Evolutionary conservation across 2,797 vertebrate species (phyloP), one percentile per base, ranked within the genome.

Genomic region (Phoebastria nigripes): DNA sequence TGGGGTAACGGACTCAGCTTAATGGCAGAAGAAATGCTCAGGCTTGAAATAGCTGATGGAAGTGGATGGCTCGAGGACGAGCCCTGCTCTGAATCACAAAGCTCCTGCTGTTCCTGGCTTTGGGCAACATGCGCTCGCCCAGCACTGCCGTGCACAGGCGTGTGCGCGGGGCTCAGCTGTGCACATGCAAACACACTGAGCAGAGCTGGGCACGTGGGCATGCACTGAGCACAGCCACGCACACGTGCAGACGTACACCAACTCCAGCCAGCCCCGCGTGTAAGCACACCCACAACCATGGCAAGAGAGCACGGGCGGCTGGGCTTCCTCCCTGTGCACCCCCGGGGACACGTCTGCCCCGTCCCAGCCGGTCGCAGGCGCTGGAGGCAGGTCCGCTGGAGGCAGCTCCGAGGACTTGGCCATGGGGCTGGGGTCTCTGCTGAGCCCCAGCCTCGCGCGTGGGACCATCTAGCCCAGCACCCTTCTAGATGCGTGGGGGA

Each of bases 191-290:
- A 44, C 19, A 16, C 15, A 6, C 25, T 5, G 24, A 73, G 54
- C 19, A 4, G 13, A 28, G 54, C 31, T 5, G 8, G 15, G 33
- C 55, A 47, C 24, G 14, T 6, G 24, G 37, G 12, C 18, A 5
- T 20, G 63, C 24, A 7, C 52, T 22, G 46, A 58, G 22, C 26
- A 5, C 26, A 26, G 58, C 47, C 11, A 1, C 5, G 33, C 41
- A 5, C 15, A 13, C 4, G 7, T n/a, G 35, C 16, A 14, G 8
- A 8, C 1, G 2, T 15, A 46, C 15, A 2, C 22, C 12, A 5
- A 12, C 51, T n/a, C n/a, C n/a, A 10, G 41, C 55, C 42, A 47
- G 44, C 41, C 9, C 33, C 14, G 15, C 3, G 15, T 4, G 10
- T 26, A 28, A 31, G 31, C 55, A 16, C 55, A 69, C n/a, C n/a